phyloP scores from a whole-genome alignment of 2,797 vertebrate genomes.

The Remorina albescens region DNA sequence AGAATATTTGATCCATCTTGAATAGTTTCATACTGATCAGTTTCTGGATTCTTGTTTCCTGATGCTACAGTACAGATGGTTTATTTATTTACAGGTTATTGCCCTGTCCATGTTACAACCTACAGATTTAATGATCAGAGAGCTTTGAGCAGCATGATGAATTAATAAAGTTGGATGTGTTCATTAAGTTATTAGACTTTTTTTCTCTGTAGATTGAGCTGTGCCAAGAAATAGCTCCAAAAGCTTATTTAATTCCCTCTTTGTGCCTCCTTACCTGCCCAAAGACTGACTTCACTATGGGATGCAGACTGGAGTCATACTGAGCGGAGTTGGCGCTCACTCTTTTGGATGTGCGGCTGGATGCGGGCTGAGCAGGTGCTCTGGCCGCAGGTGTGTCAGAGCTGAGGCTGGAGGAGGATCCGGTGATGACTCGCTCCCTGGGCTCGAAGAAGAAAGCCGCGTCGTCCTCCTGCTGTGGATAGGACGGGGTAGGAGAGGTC shows the following conservation, averaged over 20 bases:
- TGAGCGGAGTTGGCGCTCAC: conserved; percentile 69
- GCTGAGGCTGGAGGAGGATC: conserved; percentile 76
- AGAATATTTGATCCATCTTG: background rate
- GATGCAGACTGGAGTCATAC: conserved; percentile 87
- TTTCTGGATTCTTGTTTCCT: background rate
- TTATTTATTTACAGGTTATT: background rate
- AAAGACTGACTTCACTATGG: conserved; percentile 94
- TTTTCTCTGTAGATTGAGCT: background rate
- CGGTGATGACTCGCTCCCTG: conserved; percentile 74
- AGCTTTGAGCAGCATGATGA: background rate
- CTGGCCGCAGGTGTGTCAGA: conserved; percentile 63
- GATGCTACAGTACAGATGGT: background rate
- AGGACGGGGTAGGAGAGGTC: conserved; percentile 75
- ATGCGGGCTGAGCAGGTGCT: conserved; percentile 79
- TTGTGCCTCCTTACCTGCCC: conserved; percentile 72
- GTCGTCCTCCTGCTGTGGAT: conserved; percentile 74
- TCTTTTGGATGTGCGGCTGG: conserved; percentile 87
- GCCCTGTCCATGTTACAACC: background rate
- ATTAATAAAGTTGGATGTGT: background rate
- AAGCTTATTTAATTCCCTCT: background rate
- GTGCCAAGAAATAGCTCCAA: too few species aligned
- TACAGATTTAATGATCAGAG: background rate
- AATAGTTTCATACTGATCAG: too few species aligned
- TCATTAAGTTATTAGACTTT: background rate
- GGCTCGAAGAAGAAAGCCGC: conserved; percentile 83